Conservation (phyloP, 2,888 invertebrate genomes). For the Drosophila neonasuta region DNA sequence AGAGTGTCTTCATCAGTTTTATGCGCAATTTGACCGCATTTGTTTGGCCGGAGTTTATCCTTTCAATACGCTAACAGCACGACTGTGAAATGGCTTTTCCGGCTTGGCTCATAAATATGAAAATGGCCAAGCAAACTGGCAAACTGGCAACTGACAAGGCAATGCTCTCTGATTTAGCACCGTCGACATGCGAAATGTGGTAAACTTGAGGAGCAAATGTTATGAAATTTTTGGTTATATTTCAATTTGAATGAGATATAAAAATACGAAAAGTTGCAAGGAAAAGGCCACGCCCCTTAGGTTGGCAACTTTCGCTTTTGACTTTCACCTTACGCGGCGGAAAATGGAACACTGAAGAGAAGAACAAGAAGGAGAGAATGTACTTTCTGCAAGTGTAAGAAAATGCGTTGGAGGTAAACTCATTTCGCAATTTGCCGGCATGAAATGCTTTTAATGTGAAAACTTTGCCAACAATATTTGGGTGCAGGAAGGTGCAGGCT, state of each 20-base stretch:
- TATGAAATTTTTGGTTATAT: constrained; percentile 24
- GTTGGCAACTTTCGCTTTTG: constrained; percentile 39
- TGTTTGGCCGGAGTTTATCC: constrained; percentile 19
- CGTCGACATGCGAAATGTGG: constrained; percentile 15
- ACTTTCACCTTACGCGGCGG: constrained; percentile 34
- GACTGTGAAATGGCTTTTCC: constrained; percentile 27
- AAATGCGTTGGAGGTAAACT: constrained; percentile 53
- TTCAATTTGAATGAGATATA: constrained; percentile 32
- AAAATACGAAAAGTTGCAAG: constrained; percentile 1
- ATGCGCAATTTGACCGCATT: constrained; percentile 53
- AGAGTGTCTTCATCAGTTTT: constrained; percentile 27
- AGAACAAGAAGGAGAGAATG: neutral
- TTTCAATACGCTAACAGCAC: constrained; percentile 30
- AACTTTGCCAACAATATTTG: constrained; percentile 57
- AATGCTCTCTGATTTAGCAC: constrained; percentile 16
- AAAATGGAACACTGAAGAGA: neutral
- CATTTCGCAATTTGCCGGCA: constrained; percentile 66
- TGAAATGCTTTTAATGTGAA: constrained; percentile 74
- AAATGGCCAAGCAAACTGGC: constrained; percentile 13
- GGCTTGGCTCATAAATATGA: constrained; percentile 26
- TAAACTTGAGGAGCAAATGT: constrained; percentile 22
- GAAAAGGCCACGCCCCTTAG: constrained; percentile 31
- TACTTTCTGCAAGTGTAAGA: constrained; percentile 26
- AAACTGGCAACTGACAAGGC: constrained; percentile 7
- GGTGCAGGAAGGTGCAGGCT: constrained; percentile 31